phyloP scores from a whole-genome alignment of 2,888 invertebrate species.

The Xestia ashworthii region DNA sequence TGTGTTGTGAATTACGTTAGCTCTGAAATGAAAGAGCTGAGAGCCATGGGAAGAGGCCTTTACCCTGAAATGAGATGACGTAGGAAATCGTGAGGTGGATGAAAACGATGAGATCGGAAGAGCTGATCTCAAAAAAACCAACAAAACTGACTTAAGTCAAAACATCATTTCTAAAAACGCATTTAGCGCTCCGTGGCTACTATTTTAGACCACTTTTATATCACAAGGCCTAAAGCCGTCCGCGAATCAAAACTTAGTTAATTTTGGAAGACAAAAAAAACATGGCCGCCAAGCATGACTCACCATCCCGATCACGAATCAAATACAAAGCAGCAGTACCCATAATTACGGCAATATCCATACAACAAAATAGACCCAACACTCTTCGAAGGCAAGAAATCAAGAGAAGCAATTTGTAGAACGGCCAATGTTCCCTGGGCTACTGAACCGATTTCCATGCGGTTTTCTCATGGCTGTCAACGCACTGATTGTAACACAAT shows the following conservation, averaged over 20 bases:
- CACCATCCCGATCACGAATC: not conserved
- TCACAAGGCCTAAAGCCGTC: not conserved
- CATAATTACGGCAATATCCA: slow-evolving; percentile 36
- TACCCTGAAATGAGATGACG: not conserved
- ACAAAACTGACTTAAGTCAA: not conserved
- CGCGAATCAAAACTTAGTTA: too few relatives aligned
- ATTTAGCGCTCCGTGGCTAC: not conserved
- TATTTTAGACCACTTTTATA: not conserved
- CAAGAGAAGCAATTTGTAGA: slow-evolving; percentile 27
- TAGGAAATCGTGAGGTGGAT: not conserved
- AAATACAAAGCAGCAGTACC: slow-evolving; percentile 3
- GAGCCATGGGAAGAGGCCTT: not conserved
- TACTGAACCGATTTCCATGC: slow-evolving; percentile 65
- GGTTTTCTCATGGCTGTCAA: slow-evolving; percentile 61
- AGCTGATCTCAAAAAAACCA: not conserved
- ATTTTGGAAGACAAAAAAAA: not conserved
- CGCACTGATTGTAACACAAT: slow-evolving; percentile 52
- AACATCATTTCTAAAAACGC: not conserved
- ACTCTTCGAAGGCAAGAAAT: slow-evolving; percentile 24
- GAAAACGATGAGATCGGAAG: not conserved
- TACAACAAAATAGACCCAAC: slow-evolving; percentile 26
- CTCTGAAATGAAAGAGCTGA: not conserved
- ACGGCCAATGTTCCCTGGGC: slow-evolving; percentile 39
- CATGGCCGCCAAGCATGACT: not conserved
- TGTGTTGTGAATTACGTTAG: not conserved